Percentiles rank a stretch among this genome's conserved stretches.
These are phyloP conservation scores for Rhopilema esculentum DNA, from an alignment of 30 jellyfish, hydroid and myxozoan genomes.

Conservation along the genomic window DNA sequence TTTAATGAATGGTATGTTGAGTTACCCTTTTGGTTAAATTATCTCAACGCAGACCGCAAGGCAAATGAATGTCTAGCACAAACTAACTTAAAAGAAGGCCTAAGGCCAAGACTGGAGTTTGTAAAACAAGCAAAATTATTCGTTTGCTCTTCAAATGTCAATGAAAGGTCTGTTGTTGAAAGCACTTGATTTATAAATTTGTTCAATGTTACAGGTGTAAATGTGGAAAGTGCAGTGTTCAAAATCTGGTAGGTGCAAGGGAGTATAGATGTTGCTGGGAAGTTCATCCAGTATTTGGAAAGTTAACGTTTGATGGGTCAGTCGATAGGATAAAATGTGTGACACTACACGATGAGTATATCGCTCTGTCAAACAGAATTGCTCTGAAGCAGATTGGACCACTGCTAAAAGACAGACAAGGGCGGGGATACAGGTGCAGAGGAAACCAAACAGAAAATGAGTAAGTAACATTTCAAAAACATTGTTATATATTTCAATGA, in stretches of 20 bases:
- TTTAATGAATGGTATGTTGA: background rate
- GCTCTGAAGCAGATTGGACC: slow-evolving; percentile 40
- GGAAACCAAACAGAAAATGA: slow-evolving; percentile 2
- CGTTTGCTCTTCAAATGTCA: background rate
- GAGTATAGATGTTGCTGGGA: slow-evolving; percentile 17
- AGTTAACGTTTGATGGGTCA: slow-evolving; percentile 14
- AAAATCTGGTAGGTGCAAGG: slow-evolving; percentile 15
- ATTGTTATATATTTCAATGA: background rate
- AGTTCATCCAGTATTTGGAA: slow-evolving; percentile 17
- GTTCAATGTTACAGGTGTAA: slow-evolving; percentile 10
- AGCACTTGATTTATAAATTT: background rate
- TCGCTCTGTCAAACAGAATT: background rate
- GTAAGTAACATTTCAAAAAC: slow-evolving; percentile 3
- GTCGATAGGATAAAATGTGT: background rate
- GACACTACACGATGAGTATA: slow-evolving; percentile 4
- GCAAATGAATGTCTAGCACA: background rate
- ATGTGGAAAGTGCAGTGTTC: slow-evolving; percentile 10
- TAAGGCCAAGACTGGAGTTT: background rate
- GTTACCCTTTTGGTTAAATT: background rate
- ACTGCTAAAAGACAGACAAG: slow-evolving; percentile 20
- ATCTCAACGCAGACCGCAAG: background rate
- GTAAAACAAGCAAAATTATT: background rate
- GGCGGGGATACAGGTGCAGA: background rate
- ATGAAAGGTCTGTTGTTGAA: background rate
- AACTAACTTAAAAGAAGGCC: background rate